Evolutionary conservation across 2,113 vertebrate genomes (phyloP).

Genomic region (Chroicocephalus ridibundus): DNA sequence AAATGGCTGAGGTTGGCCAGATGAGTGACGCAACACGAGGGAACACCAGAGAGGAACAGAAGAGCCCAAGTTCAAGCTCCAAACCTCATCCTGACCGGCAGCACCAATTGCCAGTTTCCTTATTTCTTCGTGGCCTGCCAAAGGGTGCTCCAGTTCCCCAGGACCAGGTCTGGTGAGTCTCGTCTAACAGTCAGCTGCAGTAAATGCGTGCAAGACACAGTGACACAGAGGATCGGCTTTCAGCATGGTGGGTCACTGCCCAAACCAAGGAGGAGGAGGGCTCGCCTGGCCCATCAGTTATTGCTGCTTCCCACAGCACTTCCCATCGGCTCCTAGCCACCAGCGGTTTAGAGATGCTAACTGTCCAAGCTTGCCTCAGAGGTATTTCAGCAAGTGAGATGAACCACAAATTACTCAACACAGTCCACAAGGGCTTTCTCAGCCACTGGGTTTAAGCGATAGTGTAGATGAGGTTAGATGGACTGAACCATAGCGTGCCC

Average conservation of each 20-base stretch:
- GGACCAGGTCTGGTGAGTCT: neutral
- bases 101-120: neutral
- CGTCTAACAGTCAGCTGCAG: neutral
- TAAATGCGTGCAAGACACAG: fast-evolving
- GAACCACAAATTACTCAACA: neutral
- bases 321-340: neutral
- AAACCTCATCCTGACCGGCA: neutral
- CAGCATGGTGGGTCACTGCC: fast-evolving
- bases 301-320: neutral
- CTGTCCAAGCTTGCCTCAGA: neutral
- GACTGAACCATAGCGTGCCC: neutral
- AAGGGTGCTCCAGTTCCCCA: neutral
- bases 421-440: neutral
- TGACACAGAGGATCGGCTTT: fast-evolving
- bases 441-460: neutral
- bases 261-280: neutral
- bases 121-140: neutral
- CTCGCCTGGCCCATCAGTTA: neutral
- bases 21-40: fast-evolving
- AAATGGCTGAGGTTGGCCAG: neutral
- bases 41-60: neutral
- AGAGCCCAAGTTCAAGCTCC: fast-evolving
- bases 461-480: neutral
- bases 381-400: neutral
- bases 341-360: neutral